Evolutionary conservation across 2,113 vertebrate genomes (phyloP).

Genomic region (Colaptes auratus): DNA sequence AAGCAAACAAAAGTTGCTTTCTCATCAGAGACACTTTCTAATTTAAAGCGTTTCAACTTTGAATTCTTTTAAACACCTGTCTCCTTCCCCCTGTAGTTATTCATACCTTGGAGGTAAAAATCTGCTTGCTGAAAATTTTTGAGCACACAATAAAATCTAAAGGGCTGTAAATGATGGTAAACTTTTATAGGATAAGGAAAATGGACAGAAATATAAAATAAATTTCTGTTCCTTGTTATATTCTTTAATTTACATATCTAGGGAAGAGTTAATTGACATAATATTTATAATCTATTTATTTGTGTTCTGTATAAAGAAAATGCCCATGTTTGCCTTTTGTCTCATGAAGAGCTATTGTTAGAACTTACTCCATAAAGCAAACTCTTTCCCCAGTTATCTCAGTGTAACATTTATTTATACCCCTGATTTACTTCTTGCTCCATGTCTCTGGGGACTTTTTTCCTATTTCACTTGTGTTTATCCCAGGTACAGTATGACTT

Average conservation of each 20-base stretch:
- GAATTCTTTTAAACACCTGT: slow-evolving; percentile 33
- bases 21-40: slow-evolving; percentile 24
- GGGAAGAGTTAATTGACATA: not conserved
- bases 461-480: not conserved
- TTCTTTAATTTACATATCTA: not conserved
- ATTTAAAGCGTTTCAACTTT: slow-evolving; percentile 3
- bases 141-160: not conserved
- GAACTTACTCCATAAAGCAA: not conserved
- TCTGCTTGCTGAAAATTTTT: not conserved
- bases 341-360: not conserved
- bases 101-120: slow-evolving; percentile 24
- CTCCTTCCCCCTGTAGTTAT: not conserved
- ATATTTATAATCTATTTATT: not conserved
- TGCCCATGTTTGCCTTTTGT: not conserved
- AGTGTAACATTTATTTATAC: not conserved
- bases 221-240: not conserved
- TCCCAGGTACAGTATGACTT: not conserved
- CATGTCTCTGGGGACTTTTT: accelerated
- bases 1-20: slow-evolving; percentile 49
- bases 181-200: not conserved
- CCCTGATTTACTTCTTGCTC: not conserved
- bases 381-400: not conserved
- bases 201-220: not conserved
- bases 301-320: not conserved
- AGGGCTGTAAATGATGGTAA: not conserved